These are phyloP conservation scores for Drosophila saltans DNA, from an alignment of 1,140 invertebrate species.

Conservation along the genomic window DNA sequence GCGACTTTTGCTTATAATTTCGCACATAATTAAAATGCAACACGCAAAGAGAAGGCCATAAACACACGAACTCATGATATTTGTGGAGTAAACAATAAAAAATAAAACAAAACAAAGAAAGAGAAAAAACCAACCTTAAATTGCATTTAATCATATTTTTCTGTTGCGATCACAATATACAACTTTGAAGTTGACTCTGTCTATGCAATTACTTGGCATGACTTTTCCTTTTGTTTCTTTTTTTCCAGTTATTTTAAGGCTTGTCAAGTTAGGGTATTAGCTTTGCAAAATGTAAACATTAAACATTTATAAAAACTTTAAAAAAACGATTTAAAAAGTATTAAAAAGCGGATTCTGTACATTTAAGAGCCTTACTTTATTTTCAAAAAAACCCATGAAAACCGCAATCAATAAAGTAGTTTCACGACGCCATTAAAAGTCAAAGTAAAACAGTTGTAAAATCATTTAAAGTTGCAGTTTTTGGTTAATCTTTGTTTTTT, in stretches of 20 bases:
- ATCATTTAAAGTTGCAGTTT: not conserved
- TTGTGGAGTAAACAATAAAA: conserved; percentile 7
- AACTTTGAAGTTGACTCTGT: conserved; percentile 40
- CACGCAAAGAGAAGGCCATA: conserved; percentile 10
- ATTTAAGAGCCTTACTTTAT: too few species aligned
- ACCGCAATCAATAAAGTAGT: not conserved
- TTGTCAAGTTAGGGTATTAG: conserved; percentile 28
- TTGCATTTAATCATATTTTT: conserved; percentile 71
- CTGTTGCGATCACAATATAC: conserved; percentile 16
- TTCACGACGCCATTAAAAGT: not conserved
- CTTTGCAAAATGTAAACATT: too few species aligned
- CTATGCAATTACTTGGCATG: conserved; percentile 58
- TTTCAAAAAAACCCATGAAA: too few species aligned
- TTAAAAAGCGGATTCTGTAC: too few species aligned
- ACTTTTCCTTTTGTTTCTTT: conserved; percentile 26
- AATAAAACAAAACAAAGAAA: conserved; percentile 7
- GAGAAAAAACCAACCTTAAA: conserved; percentile 55
- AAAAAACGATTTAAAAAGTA: too few species aligned
- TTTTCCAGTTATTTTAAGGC: conserved; percentile 32
- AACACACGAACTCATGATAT: conserved; percentile 6
- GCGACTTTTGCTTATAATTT: conserved; percentile 53
- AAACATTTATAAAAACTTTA: too few species aligned
- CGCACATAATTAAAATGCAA: conserved; percentile 75
- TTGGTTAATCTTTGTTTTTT: too few species aligned
- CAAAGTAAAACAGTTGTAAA: not conserved